A percentile compares a stretch with the other conserved stretches of the same genome.
phyloP scores from a whole-genome alignment of 2,888 invertebrate genomes.

The Idaea straminata region DNA sequence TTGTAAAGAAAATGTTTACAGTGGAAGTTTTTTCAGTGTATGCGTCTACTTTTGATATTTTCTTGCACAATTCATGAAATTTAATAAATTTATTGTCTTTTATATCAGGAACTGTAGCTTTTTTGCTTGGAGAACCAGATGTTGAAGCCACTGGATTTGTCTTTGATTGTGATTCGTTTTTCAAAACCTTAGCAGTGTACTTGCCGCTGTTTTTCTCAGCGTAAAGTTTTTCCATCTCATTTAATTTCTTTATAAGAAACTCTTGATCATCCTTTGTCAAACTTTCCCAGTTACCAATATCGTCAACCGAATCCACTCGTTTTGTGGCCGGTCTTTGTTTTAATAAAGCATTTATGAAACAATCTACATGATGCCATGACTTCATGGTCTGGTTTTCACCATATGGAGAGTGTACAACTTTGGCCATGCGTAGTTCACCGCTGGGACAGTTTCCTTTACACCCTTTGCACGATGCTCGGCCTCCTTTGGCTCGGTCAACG shows the following conservation, averaged over 20 bases:
- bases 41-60: constrained; percentile 87
- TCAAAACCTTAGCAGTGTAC: constrained; percentile 61
- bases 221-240: constrained; percentile 80
- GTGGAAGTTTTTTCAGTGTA: constrained; percentile 90
- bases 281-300: constrained; percentile 88
- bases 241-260: constrained; percentile 81
- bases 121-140: constrained; percentile 16
- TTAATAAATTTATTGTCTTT: constrained; percentile 88
- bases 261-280: constrained; percentile 85
- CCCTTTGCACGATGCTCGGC: constrained; percentile 91
- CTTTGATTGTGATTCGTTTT: constrained; percentile 49
- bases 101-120: constrained; percentile 21
- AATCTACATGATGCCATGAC: constrained; percentile 89
- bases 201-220: constrained; percentile 74
- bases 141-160: constrained; percentile 10
- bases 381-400: constrained; percentile 88
- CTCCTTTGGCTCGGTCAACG: constrained; percentile 89
- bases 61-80: constrained; percentile 88
- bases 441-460: constrained; percentile 89
- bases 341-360: constrained; percentile 88
- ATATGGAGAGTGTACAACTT: constrained; percentile 89
- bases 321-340: constrained; percentile 90
- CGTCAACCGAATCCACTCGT: constrained; percentile 88
- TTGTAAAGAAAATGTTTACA: constrained; percentile 83
- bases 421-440: constrained; percentile 87